Percentiles rank a stretch among this genome's conserved stretches.
These are phyloP conservation scores for Sinonovacula constricta DNA, from an alignment of 1,140 invertebrate genomes.

Conservation along the genomic window DNA sequence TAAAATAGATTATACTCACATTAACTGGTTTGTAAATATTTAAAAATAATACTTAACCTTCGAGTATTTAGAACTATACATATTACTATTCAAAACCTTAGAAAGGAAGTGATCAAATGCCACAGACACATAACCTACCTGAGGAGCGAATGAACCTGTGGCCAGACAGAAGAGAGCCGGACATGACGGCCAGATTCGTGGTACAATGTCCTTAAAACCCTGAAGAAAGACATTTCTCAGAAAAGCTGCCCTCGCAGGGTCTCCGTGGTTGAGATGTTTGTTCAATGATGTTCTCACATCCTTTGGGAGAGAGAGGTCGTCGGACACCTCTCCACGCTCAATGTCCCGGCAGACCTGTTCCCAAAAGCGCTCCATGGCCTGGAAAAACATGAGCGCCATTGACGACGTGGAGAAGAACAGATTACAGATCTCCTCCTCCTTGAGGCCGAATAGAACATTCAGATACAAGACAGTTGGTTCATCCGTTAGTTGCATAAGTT, in stretches of 20 bases:
- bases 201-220: conserved; percentile 40
- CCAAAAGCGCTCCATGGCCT: conserved; percentile 44
- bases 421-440: conserved; percentile 52
- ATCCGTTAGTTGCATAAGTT: background rate
- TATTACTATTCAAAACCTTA: too few species aligned
- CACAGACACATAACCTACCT: conserved; percentile 40
- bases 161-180: conserved; percentile 25
- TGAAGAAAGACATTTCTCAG: conserved; percentile 31
- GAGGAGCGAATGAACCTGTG: conserved; percentile 21
- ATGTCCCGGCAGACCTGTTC: conserved; percentile 35
- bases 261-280: background rate
- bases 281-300: background rate
- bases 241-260: conserved; percentile 14
- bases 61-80: too few species aligned
- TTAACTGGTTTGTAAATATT: too few species aligned
- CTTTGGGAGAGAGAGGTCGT: background rate
- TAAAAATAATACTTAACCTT: too few species aligned
- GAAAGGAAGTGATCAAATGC: too few species aligned
- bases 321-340: conserved; percentile 26
- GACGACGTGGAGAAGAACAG: conserved; percentile 51
- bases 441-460: conserved; percentile 43
- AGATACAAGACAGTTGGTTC: conserved; percentile 43
- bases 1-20: too few species aligned
- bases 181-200: conserved; percentile 45
- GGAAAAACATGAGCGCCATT: conserved; percentile 46